phyloP scores from a whole-genome alignment of 2,113 vertebrate genomes.

The Pseudorhombus dupliciocellatus region DNA sequence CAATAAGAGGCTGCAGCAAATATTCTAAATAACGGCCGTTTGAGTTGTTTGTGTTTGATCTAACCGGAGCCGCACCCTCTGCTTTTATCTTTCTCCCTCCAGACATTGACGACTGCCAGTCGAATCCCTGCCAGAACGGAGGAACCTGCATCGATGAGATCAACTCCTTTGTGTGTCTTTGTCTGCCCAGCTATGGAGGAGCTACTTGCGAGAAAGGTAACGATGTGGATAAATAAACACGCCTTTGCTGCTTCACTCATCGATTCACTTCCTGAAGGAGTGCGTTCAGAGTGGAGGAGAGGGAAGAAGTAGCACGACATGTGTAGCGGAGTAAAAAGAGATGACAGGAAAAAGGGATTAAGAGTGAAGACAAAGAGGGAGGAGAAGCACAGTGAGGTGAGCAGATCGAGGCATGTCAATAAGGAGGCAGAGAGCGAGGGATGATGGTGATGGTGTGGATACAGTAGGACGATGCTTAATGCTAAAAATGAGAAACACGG shows the following conservation, averaged over 20 bases:
- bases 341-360: slow-evolving; percentile 1
- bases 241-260: not conserved
- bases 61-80: slow-evolving; percentile 13
- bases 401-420: not conserved
- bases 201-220: slow-evolving; percentile 93
- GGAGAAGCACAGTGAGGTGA: not conserved
- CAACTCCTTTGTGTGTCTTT: slow-evolving; percentile 92
- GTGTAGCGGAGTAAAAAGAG: not conserved
- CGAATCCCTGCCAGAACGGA: slow-evolving; percentile 90
- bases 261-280: not conserved
- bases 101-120: slow-evolving; percentile 87
- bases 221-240: not conserved
- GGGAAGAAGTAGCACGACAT: too few species aligned
- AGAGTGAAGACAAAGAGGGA: slow-evolving; percentile 5
- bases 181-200: slow-evolving; percentile 94
- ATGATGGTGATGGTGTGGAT: slow-evolving; percentile 4
- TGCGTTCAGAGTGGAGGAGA: not conserved
- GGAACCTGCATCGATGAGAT: slow-evolving; percentile 96
- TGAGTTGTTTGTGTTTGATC: slow-evolving; percentile 4
- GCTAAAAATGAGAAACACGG: slow-evolving; percentile 15
- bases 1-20: slow-evolving; percentile 45
- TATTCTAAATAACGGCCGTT: slow-evolving; percentile 15
- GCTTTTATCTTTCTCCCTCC: slow-evolving; percentile 6
- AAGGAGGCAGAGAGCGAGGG: not conserved
- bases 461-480: slow-evolving; percentile 5